Conservation (phyloP, 2,888 invertebrate genomes). For the Andrena haemorrhoa region DNA sequence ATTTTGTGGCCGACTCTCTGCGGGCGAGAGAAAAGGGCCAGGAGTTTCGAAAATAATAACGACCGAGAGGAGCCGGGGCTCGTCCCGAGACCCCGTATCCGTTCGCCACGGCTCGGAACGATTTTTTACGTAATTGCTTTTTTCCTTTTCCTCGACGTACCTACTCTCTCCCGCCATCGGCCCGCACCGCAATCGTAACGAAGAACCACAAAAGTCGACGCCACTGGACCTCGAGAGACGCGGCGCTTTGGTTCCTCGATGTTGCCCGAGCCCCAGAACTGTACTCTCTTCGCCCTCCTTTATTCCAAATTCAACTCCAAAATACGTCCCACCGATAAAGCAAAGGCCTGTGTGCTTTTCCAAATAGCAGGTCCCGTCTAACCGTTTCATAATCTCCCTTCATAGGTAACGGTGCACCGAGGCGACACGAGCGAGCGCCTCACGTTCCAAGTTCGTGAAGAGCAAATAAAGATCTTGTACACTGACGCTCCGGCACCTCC, state of each 20-base stretch:
- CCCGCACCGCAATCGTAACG: background rate
- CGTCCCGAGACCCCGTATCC: conserved; percentile 19
- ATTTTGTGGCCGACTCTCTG: conserved; percentile 69
- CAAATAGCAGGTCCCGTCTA: too few relatives aligned
- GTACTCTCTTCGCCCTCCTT: too few relatives aligned
- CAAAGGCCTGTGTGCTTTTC: too few relatives aligned
- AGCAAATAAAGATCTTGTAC: conserved; percentile 50
- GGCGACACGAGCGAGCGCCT: conserved; percentile 10
- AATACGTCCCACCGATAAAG: too few relatives aligned
- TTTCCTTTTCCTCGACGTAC: conserved; percentile 40
- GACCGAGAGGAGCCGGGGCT: background rate
- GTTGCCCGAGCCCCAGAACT: background rate
- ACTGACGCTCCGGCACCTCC: conserved; percentile 2
- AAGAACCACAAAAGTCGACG: conserved; percentile 8
- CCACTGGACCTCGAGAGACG: background rate
- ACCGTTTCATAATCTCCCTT: background rate
- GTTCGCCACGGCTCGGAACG: conserved; percentile 14
- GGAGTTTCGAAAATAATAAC: conserved; percentile 50
- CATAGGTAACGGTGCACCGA: background rate
- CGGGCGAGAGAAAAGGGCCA: conserved; percentile 41
- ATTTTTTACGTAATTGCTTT: conserved; percentile 29
- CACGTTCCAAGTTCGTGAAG: conserved; percentile 37
- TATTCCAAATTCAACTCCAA: too few relatives aligned
- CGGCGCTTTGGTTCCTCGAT: background rate
- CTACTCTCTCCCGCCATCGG: conserved; percentile 19